Conservation (phyloP, 2,113 vertebrate species). For the Myrmecobius fasciatus region DNA sequence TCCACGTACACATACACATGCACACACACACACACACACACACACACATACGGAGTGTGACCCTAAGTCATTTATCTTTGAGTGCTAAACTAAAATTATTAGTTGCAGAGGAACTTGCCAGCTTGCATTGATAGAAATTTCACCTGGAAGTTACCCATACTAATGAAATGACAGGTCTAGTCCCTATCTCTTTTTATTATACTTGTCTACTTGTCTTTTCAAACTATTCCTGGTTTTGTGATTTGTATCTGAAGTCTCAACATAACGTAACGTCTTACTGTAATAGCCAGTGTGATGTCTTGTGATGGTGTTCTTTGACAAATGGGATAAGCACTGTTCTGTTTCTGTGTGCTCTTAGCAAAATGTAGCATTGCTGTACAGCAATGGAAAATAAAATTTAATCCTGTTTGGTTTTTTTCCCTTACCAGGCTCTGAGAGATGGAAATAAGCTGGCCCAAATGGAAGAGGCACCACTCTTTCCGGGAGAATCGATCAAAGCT, state of each 20-base stretch:
- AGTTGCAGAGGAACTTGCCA: background rate
- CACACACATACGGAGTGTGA: background rate
- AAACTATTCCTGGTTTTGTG: conserved; percentile 77
- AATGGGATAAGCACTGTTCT: conserved; percentile 50
- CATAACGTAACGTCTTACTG: conserved; percentile 56
- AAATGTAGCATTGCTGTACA: conserved; percentile 38
- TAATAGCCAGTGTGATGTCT: conserved; percentile 68
- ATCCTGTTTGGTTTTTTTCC: conserved; percentile 74
- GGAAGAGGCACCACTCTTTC: conserved; percentile 94
- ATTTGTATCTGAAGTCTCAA: conserved; percentile 75
- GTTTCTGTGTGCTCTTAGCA: conserved; percentile 71
- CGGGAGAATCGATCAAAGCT: conserved; percentile 93
- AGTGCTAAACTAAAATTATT: background rate
- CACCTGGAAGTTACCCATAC: background rate
- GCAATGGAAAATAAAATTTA: conserved; percentile 77
- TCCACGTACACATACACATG: background rate
- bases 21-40: background rate
- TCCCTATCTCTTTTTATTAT: background rate
- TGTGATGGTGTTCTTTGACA: conserved; percentile 73
- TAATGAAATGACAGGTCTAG: background rate
- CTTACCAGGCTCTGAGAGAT: conserved; percentile 89
- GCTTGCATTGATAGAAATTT: background rate
- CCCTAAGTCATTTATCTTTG: background rate
- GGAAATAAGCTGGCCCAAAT: conserved; percentile 88
- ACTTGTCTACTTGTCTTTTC: conserved; percentile 65